Evolutionary conservation across 2,113 vertebrate genomes (phyloP), one percentile per base, ranked within the genome.

Genomic region (Choloepus hoffmanni): DNA sequence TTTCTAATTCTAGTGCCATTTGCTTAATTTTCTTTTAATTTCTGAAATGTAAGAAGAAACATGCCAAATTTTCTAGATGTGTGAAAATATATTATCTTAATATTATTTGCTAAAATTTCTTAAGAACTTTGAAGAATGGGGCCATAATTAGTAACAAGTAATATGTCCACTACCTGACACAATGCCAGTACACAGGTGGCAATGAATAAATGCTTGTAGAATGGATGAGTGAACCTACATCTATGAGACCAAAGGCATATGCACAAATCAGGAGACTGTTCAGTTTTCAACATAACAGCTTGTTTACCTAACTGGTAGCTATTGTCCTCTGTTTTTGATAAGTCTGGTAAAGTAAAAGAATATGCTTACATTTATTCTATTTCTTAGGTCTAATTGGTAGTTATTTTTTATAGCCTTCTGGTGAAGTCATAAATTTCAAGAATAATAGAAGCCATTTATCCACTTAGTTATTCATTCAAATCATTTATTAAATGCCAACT

Each of bases 1-100:
- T 97, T 98, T 97, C 43, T 97, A 93, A 94, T 96, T 97, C 95
- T 86, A 95, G 95, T 96, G 81, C 28, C 95, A 96, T 97, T 98
- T 98, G 89, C 87, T 96, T 97, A 95, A 97, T 97, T 91, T 95
- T 96, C 40, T 95, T 88, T 95, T 74, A 77, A 94, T 97, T 94
- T 90, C 73, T 67, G 87, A 70, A 95, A 58, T 16, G 12, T 88
- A 97, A 95, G 63, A 73, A 94, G 96, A 92, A 73, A n/a, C 58
- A 90, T 50, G 50, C 48, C 67, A 95, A 87, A 94, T 91, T 93
- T 84, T 77, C 78, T 73, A 91, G 30, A 90, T 86, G 67, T 92
- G 89, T 87, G 77, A 91, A 95, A 91, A 96, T 92, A 84, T 30
- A 84, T 86, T 96, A 74, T 79, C 63, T 93, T 92, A 90, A 55